phyloP scores from a whole-genome alignment of 2,797 vertebrate genomes.

The Thamnophis elegans region DNA sequence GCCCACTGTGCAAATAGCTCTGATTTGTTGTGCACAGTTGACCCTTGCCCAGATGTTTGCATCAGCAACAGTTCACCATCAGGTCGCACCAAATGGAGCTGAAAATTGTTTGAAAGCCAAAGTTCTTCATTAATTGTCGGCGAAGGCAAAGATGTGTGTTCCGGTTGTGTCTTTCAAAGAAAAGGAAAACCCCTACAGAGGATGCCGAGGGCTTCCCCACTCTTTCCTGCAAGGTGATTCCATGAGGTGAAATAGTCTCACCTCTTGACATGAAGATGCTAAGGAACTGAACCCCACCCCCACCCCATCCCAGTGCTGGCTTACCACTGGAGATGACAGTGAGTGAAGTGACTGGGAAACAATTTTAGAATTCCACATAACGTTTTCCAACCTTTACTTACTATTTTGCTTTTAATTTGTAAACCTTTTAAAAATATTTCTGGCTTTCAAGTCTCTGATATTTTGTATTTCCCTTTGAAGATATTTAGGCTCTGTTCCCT shows the following conservation, averaged over 20 bases:
- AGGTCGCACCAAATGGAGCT: neutral
- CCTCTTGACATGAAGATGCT: slow-evolving; percentile 19
- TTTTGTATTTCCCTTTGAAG: slow-evolving; percentile 38
- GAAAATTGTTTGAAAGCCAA: neutral
- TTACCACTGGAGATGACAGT: slow-evolving; percentile 11
- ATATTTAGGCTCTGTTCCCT: neutral
- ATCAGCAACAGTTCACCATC: neutral
- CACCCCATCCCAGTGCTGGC: no score
- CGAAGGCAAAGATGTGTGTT: neutral
- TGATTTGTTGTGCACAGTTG: neutral
- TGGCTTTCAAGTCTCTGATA: slow-evolving; percentile 17
- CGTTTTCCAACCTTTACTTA: neutral
- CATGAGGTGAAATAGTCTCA: slow-evolving; percentile 24
- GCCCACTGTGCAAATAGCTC: neutral
- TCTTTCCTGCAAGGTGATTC: neutral
- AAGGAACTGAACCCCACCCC: no score
- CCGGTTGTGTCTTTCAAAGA: neutral
- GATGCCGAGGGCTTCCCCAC: rapidly evolving
- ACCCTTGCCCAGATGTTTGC: neutral
- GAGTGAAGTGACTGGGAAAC: slow-evolving; percentile 12
- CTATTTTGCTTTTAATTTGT: slow-evolving; percentile 1
- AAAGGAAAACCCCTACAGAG: neutral
- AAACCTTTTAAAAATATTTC: slow-evolving; percentile 15
- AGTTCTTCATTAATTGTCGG: neutral
- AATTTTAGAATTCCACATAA: slow-evolving; percentile 30